Percentiles rank a stretch among this genome's conserved stretches.
Conservation (phyloP, 1,140 invertebrate genomes). For the Lordiphosa mommai region DNA sequence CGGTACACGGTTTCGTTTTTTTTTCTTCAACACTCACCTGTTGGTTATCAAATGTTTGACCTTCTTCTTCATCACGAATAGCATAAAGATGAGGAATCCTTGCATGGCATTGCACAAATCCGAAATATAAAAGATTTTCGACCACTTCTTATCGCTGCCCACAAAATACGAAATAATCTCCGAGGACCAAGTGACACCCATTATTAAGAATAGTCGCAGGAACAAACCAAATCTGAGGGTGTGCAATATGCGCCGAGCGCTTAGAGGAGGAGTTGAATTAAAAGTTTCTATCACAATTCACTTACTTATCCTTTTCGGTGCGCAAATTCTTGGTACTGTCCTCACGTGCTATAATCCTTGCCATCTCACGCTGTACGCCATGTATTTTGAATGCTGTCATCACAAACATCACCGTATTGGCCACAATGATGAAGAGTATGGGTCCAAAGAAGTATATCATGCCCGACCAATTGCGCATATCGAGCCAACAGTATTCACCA, state of each 20-base stretch:
- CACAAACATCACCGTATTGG: constrained; percentile 87
- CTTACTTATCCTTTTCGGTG: constrained; percentile 84
- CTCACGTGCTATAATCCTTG: constrained; percentile 81
- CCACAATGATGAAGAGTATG: constrained; percentile 84
- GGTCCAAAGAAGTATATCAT: constrained; percentile 89
- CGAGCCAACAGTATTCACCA: constrained; percentile 82
- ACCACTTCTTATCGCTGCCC: constrained; percentile 62
- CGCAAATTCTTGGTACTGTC: constrained; percentile 82
- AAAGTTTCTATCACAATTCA: background rate
- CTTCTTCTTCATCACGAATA: constrained; percentile 83
- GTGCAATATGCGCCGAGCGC: background rate
- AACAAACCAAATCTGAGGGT: constrained; percentile 84
- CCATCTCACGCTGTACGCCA: constrained; percentile 82
- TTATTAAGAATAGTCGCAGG: constrained; percentile 86
- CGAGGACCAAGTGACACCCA: constrained; percentile 87
- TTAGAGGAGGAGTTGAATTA: constrained; percentile 12
- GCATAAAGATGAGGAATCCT: constrained; percentile 83
- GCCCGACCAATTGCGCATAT: constrained; percentile 78
- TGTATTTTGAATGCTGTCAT: constrained; percentile 86
- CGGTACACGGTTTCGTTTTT: background rate
- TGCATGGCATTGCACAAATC: constrained; percentile 81
- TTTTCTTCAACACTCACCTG: constrained; percentile 68
- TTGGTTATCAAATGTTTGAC: constrained; percentile 81
- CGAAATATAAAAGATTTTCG: constrained; percentile 81
- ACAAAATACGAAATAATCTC: constrained; percentile 85